Evolutionary conservation across 2,113 vertebrate species (phyloP), one percentile per base, ranked within the genome.

Genomic region (Pachycephala philippinensis): DNA sequence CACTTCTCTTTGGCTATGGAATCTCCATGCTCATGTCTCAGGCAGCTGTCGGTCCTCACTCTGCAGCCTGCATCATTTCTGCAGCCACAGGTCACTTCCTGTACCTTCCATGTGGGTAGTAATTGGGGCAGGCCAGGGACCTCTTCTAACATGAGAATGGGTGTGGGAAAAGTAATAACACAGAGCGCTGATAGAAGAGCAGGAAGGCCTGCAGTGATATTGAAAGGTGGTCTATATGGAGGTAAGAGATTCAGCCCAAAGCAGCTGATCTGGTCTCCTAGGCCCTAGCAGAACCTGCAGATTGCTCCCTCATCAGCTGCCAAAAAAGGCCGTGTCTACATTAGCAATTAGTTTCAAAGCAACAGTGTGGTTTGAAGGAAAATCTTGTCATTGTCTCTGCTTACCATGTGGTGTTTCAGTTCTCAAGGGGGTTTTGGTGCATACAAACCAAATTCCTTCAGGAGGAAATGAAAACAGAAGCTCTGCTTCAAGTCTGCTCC

Each of bases 381-480:
- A 92, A 87, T 89, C 84, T 61, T 57, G 14, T 70, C 40, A 81
- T 93, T 94, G 95, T 92, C 84, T 90, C 39, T 47, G 40, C 44
- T 77, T 92, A 64, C 52, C 72, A 47, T 84, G 94, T 78, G 63
- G 37, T 90, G 59, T 84, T 89, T 93, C 83, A 78, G 71, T 84
- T 92, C 68, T 90, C 63, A 65, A 79, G 47, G 68, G 42, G 47
- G 39, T 84, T 92, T 92, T 84, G 76, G 50, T 95, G 64, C 64
- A 74, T 71, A 81, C 39, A 89, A 92, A 84, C 50, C 63, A 39
- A 80, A 92, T 78, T 95, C 24, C 77, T 95, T 75, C 79, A 94
- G 47, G 24, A 92, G n/a, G 68, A 86, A 90, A 92, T 23, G 13
- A 74, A 86, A 95, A 89, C 39, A 93, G 88, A 57, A 86, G 44